Base-by-base conservation (phyloP, 23 tunicate species). In the Halocynthia roretzi region DNA sequence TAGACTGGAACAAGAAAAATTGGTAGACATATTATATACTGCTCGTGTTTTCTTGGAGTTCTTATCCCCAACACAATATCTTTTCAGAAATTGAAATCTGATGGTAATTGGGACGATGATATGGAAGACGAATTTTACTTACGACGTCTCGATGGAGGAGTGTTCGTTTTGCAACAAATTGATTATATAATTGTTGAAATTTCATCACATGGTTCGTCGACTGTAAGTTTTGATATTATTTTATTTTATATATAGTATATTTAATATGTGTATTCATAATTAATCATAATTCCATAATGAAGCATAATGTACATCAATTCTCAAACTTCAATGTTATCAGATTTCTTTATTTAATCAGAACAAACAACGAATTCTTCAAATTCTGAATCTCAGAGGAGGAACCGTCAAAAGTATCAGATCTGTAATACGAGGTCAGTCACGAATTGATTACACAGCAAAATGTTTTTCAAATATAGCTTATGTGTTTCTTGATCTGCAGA, bases 101-200 rank as follows among this genome's bases (percentile, higher is more conserved):
- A 84, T 66, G 95, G 82, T 50, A 84, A 85, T 66, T 84, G 85
- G 83, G 85, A 71, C 0, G 99, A 94, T 5, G 86, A 92, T 14
- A 17, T 92, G 65, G 92, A 92, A 62, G 99, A 89, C 14, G 90
- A 84, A 21, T 76, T 77, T 81, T 94, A 94, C 52, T 51, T 88
- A 63, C 84, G 78, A 7, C 68, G 89, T 52, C 66, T 94, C 19
- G 99, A 94, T 6, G 86, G 86, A 40, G 99, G 99, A 49, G 62
- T 94, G 31, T 94, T 88, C 56, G 82, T 94, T 15, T 71, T 94
- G 70, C 99, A 94, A 64, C 99, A 94, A 52, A 61, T 82, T 21
- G 99, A 88, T 71, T 94, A 94, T 53, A 78, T 94, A 53, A 88
- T 94, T 67, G 99, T 94, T 50, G 99, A 94, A 83, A 68, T 94